Evolutionary conservation across 2,888 invertebrate genomes (phyloP).

Genomic region (Oxycera nigricornis): DNA sequence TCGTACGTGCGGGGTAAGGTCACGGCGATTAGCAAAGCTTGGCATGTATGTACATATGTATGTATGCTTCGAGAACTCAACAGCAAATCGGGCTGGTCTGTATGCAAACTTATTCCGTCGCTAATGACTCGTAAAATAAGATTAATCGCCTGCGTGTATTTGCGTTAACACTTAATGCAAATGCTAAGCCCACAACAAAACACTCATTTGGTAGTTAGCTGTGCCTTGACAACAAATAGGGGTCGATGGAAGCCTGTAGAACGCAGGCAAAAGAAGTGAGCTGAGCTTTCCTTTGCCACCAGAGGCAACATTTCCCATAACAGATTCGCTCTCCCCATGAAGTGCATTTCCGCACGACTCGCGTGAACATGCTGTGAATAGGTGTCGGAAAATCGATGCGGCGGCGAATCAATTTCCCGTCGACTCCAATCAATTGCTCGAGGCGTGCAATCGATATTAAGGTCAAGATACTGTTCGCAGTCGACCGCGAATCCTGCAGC

Average conservation of each 20-base stretch:
- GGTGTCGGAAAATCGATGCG: conserved; percentile 4
- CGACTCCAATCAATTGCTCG: background rate
- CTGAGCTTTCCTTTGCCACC: no score
- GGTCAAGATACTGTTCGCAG: conserved; percentile 7
- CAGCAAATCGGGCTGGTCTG: no score
- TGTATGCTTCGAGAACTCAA: background rate
- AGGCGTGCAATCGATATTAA: conserved; percentile 27
- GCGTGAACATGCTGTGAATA: background rate
- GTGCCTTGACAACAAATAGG: no score
- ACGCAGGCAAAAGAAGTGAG: no score
- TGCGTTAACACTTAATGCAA: background rate
- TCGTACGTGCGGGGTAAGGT: no score
- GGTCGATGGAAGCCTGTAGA: no score
- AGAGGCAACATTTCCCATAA: no score
- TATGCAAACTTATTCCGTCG: background rate
- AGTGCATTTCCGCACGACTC: conserved; percentile 2
- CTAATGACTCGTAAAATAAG: background rate
- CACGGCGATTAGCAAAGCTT: no score
- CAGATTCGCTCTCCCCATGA: no score
- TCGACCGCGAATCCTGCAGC: conserved; percentile 22
- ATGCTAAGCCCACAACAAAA: background rate
- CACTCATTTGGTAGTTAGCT: no score
- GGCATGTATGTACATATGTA: background rate
- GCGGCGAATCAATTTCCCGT: background rate
- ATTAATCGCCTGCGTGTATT: background rate